Evolutionary conservation across 2,113 vertebrate genomes (phyloP).

Genomic region (Stigmatopora argus): DNA sequence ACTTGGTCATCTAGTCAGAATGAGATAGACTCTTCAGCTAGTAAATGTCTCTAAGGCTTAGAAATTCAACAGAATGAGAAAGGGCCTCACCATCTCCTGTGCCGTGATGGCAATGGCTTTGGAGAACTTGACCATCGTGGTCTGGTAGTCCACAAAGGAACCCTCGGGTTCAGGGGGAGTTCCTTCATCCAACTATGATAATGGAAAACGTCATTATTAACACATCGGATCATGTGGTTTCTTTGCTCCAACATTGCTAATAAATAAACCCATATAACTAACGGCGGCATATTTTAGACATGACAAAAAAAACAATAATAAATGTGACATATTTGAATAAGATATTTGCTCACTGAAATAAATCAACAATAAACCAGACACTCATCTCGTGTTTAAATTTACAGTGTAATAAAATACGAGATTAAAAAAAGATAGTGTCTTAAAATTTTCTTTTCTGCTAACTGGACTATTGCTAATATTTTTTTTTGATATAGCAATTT

Average conservation of each 20-base stretch:
- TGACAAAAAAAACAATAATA: no score
- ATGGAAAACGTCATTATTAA: constrained; percentile 1
- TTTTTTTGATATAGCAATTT: background rate
- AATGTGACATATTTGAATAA: background rate
- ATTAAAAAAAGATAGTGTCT: background rate
- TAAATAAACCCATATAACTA: background rate
- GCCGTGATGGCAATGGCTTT: constrained; percentile 95
- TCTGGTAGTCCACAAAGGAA: constrained; percentile 96
- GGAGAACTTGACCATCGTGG: constrained; percentile 95
- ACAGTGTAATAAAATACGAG: background rate
- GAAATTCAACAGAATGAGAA: constrained; percentile 12
- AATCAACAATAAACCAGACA: background rate
- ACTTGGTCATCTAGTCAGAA: constrained; percentile 90
- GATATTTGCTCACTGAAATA: background rate
- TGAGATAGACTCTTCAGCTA: constrained; percentile 31
- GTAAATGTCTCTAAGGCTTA: constrained; percentile 2
- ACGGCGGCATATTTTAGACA: no score
- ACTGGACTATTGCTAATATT: background rate
- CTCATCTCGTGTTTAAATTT: background rate
- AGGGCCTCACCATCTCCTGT: constrained; percentile 90
- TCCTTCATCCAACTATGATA: constrained; percentile 86
- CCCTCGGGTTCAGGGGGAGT: constrained; percentile 89
- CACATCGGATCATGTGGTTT: background rate
- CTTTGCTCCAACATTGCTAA: no score
- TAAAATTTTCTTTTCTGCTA: background rate